These are phyloP conservation scores for Clarias laeviceps DNA, from an alignment of 2,797 vertebrate genomes.

Conservation along the genomic window DNA sequence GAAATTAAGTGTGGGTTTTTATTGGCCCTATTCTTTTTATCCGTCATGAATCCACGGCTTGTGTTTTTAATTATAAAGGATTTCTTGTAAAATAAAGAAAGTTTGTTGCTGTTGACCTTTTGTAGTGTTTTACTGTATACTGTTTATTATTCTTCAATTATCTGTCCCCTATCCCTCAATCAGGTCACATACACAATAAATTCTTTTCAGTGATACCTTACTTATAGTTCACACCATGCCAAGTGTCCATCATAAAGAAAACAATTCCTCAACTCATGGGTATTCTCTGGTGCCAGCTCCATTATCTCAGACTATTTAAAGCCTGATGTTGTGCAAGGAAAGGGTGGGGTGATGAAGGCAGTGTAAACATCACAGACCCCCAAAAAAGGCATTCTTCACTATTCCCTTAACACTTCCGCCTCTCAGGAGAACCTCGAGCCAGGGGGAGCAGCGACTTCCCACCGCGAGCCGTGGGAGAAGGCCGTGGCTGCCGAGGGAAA, in stretches of 20 bases:
- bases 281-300: constrained; percentile 19
- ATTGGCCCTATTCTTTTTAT: not conserved
- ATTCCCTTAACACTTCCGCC: constrained; percentile 55
- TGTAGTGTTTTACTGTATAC: not conserved
- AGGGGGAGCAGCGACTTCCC: constrained; percentile 53
- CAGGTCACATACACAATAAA: not conserved
- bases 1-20: not conserved
- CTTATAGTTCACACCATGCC: too few relatives aligned
- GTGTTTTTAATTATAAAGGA: not conserved
- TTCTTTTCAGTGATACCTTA: not conserved
- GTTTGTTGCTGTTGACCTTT: not conserved
- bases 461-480: constrained; percentile 55
- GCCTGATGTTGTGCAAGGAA: constrained; percentile 29
- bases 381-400: constrained; percentile 54
- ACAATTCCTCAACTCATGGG: not conserved
- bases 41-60: not conserved
- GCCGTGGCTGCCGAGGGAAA: constrained; percentile 39
- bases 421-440: constrained; percentile 37
- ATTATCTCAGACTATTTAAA: constrained; percentile 43
- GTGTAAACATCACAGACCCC: constrained; percentile 52
- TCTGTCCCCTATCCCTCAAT: not conserved
- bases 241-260: constrained; percentile 10
- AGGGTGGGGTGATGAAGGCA: constrained; percentile 31
- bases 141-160: not conserved
- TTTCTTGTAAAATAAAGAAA: not conserved